Conservation (phyloP, 2,797 vertebrate species). For the Pseudocheirus occidentalis region DNA sequence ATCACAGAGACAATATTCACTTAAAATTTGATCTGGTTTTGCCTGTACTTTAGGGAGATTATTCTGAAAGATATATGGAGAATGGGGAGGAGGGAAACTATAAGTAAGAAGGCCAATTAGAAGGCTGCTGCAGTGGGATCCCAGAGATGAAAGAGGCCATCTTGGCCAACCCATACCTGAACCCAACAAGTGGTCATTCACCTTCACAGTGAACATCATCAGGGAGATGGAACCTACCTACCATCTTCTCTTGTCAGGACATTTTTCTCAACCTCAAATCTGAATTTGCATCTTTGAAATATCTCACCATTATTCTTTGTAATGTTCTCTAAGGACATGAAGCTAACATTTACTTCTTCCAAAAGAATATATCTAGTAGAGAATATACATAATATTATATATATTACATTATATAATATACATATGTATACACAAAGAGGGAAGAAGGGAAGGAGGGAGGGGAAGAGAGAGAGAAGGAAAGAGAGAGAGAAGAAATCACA, state of each 20-base stretch:
- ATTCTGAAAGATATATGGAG: no score
- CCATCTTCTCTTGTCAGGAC: background rate
- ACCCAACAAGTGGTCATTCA: background rate
- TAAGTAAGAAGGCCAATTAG: background rate
- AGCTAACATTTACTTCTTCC: background rate
- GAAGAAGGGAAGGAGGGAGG: no score
- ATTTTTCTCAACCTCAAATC: background rate
- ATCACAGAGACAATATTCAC: no score
- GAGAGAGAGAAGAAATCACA: background rate
- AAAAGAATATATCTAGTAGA: no score
- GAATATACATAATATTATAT: no score
- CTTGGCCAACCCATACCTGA: background rate
- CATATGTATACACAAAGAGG: no score
- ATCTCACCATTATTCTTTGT: background rate
- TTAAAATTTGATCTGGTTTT: no score
- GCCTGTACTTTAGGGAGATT: no score
- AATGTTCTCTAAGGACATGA: background rate
- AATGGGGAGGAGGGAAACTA: background rate
- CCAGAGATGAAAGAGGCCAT: background rate
- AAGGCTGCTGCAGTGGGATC: background rate
- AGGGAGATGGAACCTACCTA: background rate
- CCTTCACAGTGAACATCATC: background rate
- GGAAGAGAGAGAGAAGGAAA: no score
- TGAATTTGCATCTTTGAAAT: background rate
- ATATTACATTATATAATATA: no score